Evolutionary conservation across 2,797 vertebrate genomes (phyloP).

Genomic region (Acestrorhynchus altus): DNA sequence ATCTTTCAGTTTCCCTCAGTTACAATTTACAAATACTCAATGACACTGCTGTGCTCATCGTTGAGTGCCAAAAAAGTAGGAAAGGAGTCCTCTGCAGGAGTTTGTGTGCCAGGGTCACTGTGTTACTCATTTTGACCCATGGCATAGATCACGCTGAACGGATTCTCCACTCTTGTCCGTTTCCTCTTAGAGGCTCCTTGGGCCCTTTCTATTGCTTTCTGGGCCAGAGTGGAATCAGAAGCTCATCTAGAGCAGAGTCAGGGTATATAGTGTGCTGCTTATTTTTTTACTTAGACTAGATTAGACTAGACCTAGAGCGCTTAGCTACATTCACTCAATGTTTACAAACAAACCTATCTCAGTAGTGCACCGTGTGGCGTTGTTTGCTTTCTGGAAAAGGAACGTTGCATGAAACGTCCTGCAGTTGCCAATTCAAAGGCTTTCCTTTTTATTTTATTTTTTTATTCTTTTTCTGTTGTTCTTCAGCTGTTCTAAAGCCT

Average conservation of each 20-base stretch:
- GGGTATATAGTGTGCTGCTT: slow-evolving; percentile 70
- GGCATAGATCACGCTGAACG: background rate
- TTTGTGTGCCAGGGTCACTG: slow-evolving; percentile 15
- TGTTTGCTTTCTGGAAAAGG: slow-evolving; percentile 14
- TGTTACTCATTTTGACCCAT: slow-evolving; percentile 71
- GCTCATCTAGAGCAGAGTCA: slow-evolving; percentile 11
- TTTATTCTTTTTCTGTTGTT: background rate
- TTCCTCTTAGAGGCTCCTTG: background rate
- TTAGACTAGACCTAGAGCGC: slow-evolving; percentile 32
- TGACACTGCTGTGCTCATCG: slow-evolving; percentile 13
- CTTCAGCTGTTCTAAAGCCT: slow-evolving; percentile 2
- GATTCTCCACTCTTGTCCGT: slow-evolving; percentile 2
- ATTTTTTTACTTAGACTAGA: slow-evolving; percentile 62
- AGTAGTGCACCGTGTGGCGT: slow-evolving; percentile 18
- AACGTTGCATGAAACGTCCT: slow-evolving; percentile 14
- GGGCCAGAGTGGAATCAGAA: slow-evolving; percentile 3
- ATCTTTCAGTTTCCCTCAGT: background rate
- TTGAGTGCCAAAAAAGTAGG: slow-evolving; percentile 36
- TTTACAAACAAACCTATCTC: slow-evolving; percentile 75
- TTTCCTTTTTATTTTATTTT: background rate
- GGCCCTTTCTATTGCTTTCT: background rate
- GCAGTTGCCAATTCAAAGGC: slow-evolving; percentile 7
- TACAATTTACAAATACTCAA: slow-evolving; percentile 5
- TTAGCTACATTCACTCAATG: slow-evolving; percentile 68
- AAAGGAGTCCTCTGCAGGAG: slow-evolving; percentile 13